These are phyloP conservation scores for Erpornis zantholeuca DNA, from an alignment of 2,113 vertebrate species.

Conservation along the genomic window DNA sequence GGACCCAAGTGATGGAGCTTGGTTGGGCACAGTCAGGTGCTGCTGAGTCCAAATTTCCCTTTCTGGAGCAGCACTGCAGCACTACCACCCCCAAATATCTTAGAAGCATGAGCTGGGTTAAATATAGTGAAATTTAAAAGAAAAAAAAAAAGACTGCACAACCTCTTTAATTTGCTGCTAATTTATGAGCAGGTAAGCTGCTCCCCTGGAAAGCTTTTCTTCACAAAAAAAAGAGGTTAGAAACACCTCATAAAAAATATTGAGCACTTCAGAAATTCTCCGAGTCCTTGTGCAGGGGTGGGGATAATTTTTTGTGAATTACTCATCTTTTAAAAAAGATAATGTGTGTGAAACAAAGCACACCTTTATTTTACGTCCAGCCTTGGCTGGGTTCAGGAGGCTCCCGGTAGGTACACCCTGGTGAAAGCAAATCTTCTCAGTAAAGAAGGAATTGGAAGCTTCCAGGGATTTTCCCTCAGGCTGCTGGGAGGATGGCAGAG, in stretches of 20 bases:
- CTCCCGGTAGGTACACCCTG: neutral
- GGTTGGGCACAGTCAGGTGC: neutral
- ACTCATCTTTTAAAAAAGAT: neutral
- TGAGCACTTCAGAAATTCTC: neutral
- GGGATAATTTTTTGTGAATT: neutral
- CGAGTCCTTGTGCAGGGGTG: neutral
- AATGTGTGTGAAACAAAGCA: neutral
- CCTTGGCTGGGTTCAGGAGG: neutral
- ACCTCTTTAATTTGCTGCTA: neutral
- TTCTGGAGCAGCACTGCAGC: neutral
- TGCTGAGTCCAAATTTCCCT: accelerated
- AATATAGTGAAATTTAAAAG: neutral
- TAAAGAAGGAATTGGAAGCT: neutral
- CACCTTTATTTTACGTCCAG: neutral
- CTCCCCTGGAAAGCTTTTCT: neutral
- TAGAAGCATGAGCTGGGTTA: neutral
- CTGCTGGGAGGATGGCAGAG: neutral
- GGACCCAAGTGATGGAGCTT: neutral
- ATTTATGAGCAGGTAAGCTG: neutral
- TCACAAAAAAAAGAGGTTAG: neutral
- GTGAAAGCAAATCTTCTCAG: neutral
- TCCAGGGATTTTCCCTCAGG: neutral
- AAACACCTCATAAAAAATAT: neutral
- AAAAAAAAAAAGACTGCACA: too few relatives aligned
- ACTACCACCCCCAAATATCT: neutral